Conservation (phyloP, 2,113 vertebrate species). For the Amia ocellicauda region DNA sequence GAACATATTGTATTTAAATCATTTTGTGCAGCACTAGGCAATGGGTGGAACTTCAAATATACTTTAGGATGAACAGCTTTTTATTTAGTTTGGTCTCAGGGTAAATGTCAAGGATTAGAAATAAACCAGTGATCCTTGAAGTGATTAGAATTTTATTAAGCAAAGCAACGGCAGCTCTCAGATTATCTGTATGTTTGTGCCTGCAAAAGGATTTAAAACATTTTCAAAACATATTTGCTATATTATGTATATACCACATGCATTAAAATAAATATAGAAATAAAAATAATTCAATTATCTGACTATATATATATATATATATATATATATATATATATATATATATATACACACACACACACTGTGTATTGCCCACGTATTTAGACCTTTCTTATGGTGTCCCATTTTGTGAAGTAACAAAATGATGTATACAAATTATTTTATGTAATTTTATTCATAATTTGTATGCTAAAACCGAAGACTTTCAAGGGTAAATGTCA, state of each 20-base stretch:
- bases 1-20: too few relatives aligned
- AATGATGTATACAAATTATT: too few relatives aligned
- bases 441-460: too few relatives aligned
- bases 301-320: too few relatives aligned
- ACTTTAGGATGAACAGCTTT: conserved; percentile 46
- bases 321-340: not conserved
- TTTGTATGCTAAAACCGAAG: too few relatives aligned
- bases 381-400: too few relatives aligned
- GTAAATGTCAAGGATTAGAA: conserved; percentile 59
- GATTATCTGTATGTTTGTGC: conserved; percentile 30
- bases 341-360: conserved; percentile 9
- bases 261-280: not conserved
- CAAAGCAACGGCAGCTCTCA: conserved; percentile 35
- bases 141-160: conserved; percentile 59
- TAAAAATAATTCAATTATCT: not conserved
- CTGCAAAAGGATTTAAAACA: conserved; percentile 9
- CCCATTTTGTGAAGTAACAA: too few relatives aligned
- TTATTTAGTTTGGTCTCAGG: conserved; percentile 52
- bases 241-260: not conserved
- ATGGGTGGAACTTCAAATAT: conserved; percentile 46
- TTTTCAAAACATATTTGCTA: not conserved
- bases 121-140: conserved; percentile 46
- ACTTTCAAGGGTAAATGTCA: too few relatives aligned
- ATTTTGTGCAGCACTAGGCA: too few relatives aligned
- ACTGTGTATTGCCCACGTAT: too few relatives aligned